Conservation (phyloP, 2,113 vertebrate species). For the Syngnathoides biaculeatus region DNA sequence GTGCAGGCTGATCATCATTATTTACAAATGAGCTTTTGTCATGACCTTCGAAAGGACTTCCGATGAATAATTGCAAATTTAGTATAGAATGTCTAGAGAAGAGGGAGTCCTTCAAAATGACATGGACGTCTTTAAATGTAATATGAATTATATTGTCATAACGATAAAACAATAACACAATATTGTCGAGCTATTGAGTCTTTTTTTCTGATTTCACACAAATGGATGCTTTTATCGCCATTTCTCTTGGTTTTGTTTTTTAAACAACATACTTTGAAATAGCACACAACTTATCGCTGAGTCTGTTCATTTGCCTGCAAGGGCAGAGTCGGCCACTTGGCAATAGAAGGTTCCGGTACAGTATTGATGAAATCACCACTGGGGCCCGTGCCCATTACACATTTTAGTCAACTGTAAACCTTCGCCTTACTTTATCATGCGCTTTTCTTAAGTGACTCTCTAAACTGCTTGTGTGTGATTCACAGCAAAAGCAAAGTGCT, state of each 20-base stretch:
- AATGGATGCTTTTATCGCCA: background rate
- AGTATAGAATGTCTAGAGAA: constrained; percentile 20
- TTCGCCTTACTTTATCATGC: constrained; percentile 29
- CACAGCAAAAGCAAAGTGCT: constrained; percentile 52
- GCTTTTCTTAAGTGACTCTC: constrained; percentile 49
- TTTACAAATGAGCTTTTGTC: constrained; percentile 19
- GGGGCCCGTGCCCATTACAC: constrained; percentile 28
- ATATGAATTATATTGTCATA: constrained; percentile 46
- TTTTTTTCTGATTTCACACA: constrained; percentile 22
- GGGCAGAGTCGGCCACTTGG: background rate
- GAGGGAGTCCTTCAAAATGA: constrained; percentile 44
- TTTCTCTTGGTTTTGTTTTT: background rate
- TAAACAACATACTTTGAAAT: background rate
- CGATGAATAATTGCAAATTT: constrained; percentile 29
- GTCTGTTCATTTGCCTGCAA: background rate
- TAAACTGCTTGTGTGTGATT: constrained; percentile 40
- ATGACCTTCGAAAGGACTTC: constrained; percentile 41
- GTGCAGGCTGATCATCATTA: constrained; percentile 18
- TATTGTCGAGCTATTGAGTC: constrained; percentile 45
- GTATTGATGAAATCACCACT: constrained; percentile 4
- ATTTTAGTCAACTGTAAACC: constrained; percentile 23
- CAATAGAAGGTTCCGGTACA: background rate
- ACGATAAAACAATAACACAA: constrained; percentile 51
- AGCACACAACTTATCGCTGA: background rate
- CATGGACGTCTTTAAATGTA: constrained; percentile 48